phyloP scores from a whole-genome alignment of 2,888 invertebrate species.

The Drosophila suboccidentalis region DNA sequence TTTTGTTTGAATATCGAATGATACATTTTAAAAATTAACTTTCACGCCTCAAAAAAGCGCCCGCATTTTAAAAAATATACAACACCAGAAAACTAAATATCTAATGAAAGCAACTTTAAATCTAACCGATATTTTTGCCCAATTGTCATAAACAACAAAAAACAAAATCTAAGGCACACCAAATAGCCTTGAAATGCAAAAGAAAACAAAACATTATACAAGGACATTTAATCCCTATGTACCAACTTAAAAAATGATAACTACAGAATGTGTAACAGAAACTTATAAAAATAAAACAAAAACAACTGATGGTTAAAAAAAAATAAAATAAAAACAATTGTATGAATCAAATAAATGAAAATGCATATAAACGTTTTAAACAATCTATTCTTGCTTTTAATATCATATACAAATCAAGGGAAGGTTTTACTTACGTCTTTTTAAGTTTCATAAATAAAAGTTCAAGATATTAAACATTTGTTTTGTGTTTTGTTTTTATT shows the following conservation, averaged over 20 bases:
- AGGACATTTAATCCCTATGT: conserved; percentile 46
- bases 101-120: conserved; percentile 36
- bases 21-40: conserved; percentile 39
- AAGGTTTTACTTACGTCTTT: conserved; percentile 1
- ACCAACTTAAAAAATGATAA: conserved; percentile 39
- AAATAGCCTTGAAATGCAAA: conserved; percentile 74
- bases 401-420: background rate
- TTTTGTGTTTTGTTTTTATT: conserved; percentile 66
- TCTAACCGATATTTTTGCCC: conserved; percentile 59
- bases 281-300: conserved; percentile 49
- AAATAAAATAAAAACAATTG: conserved; percentile 59
- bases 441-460: background rate
- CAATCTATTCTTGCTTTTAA: conserved; percentile 16
- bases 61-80: conserved; percentile 52
- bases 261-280: conserved; percentile 55
- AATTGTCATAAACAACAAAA: conserved; percentile 58
- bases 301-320: conserved; percentile 66
- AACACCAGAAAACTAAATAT: conserved; percentile 40
- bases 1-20: conserved; percentile 37
- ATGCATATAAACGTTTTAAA: conserved; percentile 79
- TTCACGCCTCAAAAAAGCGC: conserved; percentile 50
- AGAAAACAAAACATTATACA: conserved; percentile 50
- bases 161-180: conserved; percentile 64
- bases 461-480: conserved; percentile 23
- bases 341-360: conserved; percentile 79